These are phyloP conservation scores for Corythucha ciliata DNA, from an alignment of 2,888 invertebrate species.

Conservation along the genomic window DNA sequence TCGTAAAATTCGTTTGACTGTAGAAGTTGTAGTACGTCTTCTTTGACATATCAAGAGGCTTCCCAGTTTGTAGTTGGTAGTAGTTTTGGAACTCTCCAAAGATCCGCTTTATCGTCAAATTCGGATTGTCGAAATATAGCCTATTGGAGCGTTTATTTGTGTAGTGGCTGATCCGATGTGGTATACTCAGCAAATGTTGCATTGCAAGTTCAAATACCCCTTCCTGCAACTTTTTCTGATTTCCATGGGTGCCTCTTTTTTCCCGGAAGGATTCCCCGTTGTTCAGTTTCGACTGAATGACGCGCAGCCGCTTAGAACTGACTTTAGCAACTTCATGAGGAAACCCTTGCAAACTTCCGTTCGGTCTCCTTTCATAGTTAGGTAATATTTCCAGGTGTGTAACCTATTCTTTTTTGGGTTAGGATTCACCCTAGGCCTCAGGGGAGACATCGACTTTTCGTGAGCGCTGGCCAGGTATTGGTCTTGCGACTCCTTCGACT, in stretches of 20 bases:
- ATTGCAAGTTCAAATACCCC: slow-evolving; percentile 18
- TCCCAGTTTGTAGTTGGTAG: slow-evolving; percentile 19
- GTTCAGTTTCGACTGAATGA: slow-evolving; percentile 13
- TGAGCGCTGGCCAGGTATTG: slow-evolving; percentile 7
- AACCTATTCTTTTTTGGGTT: background rate
- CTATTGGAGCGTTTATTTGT: too few relatives aligned
- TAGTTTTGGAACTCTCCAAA: slow-evolving; percentile 16
- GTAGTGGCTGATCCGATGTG: slow-evolving; percentile 14
- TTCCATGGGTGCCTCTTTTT: slow-evolving; percentile 25
- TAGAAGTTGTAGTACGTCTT: slow-evolving; percentile 29
- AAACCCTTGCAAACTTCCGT: slow-evolving; percentile 15
- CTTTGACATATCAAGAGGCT: slow-evolving; percentile 22
- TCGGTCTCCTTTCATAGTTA: background rate
- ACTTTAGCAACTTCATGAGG: slow-evolving; percentile 9
- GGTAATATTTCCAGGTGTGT: slow-evolving; percentile 6
- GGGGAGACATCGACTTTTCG: too few relatives aligned
- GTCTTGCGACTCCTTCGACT: slow-evolving; percentile 16
- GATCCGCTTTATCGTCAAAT: slow-evolving; percentile 16
- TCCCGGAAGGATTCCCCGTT: slow-evolving; percentile 3
- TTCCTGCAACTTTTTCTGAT: slow-evolving; percentile 18
- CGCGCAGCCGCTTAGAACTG: slow-evolving; percentile 3
- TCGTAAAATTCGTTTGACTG: slow-evolving; percentile 22
- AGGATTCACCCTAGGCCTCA: too few relatives aligned
- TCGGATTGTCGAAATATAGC: slow-evolving; percentile 22
- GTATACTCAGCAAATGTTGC: slow-evolving; percentile 20